These are phyloP conservation scores for Drosophila erecta DNA, from an alignment of 1,140 invertebrate genomes.

Conservation along the genomic window DNA sequence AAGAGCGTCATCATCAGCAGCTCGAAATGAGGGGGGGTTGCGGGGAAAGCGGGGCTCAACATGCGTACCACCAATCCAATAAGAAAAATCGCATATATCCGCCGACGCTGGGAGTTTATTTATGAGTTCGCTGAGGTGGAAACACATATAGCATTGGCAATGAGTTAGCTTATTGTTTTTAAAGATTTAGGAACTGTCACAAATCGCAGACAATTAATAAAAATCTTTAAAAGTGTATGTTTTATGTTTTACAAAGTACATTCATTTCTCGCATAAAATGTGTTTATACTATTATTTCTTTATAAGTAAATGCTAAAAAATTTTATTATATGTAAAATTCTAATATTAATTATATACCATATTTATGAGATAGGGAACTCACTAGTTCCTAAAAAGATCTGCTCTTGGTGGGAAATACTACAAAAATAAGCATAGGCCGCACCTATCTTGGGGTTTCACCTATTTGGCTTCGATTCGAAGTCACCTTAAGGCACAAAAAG, in stretches of 20 bases:
- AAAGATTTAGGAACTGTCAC: constrained; percentile 41
- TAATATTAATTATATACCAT: background rate
- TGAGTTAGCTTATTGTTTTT: constrained; percentile 37
- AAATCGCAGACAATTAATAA: constrained; percentile 11
- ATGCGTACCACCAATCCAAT: constrained; percentile 35
- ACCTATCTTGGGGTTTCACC: constrained; percentile 28
- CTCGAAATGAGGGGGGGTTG: constrained; percentile 1
- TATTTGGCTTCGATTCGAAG: constrained; percentile 31
- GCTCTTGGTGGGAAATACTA: constrained; percentile 1
- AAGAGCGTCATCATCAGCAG: constrained; percentile 27
- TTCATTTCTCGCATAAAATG: background rate
- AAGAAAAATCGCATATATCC: constrained; percentile 38
- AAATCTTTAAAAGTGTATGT: constrained; percentile 18
- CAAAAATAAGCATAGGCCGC: constrained; percentile 27
- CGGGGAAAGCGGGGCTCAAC: constrained; percentile 12
- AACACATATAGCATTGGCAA: constrained; percentile 44
- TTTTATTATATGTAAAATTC: background rate
- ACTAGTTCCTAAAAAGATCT: background rate
- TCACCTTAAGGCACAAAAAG: constrained; percentile 18
- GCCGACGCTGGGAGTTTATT: constrained; percentile 50
- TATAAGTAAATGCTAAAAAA: background rate
- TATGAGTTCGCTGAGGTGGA: constrained; percentile 59
- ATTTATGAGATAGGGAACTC: background rate
- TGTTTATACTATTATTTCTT: no score
- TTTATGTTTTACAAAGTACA: background rate